Evolutionary conservation across 2,888 invertebrate species (phyloP).

Genomic region (Leptinotarsa juncta): DNA sequence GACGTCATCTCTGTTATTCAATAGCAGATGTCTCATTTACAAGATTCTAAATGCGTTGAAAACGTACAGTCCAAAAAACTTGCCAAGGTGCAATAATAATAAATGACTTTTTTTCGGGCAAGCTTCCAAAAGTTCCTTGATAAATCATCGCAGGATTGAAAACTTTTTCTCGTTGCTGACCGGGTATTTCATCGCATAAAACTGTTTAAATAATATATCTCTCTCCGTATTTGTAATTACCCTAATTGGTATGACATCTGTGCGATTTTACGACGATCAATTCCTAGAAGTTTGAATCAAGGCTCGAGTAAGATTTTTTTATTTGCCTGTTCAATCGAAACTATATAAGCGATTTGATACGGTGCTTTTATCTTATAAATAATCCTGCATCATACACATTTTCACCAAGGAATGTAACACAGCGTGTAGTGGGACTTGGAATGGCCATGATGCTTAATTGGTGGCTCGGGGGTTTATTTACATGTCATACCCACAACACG

Average conservation of each 20-base stretch:
- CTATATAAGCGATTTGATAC: neutral
- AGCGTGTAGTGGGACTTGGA: neutral
- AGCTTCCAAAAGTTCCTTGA: neutral
- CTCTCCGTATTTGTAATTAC: conserved; percentile 27
- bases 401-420: too few relatives aligned
- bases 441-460: too few relatives aligned
- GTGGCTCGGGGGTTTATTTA: too few relatives aligned
- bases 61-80: conserved; percentile 8
- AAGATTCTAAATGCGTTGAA: neutral
- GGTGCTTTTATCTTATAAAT: neutral
- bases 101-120: conserved; percentile 7
- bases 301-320: neutral
- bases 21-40: neutral
- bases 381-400: neutral
- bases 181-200: conserved; percentile 3
- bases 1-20: neutral
- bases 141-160: neutral
- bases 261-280: conserved; percentile 22
- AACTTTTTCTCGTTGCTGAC: conserved; percentile 2
- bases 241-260: conserved; percentile 31
- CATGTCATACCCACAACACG: too few relatives aligned
- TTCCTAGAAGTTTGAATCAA: conserved; percentile 24
- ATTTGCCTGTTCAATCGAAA: conserved; percentile 2
- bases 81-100: conserved; percentile 14
- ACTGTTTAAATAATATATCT: conserved; percentile 18